A percentile compares a stretch with the other conserved stretches of the same genome.
Evolutionary conservation across 1,140 invertebrate species (phyloP).

Genomic region (Homarus americanus): DNA sequence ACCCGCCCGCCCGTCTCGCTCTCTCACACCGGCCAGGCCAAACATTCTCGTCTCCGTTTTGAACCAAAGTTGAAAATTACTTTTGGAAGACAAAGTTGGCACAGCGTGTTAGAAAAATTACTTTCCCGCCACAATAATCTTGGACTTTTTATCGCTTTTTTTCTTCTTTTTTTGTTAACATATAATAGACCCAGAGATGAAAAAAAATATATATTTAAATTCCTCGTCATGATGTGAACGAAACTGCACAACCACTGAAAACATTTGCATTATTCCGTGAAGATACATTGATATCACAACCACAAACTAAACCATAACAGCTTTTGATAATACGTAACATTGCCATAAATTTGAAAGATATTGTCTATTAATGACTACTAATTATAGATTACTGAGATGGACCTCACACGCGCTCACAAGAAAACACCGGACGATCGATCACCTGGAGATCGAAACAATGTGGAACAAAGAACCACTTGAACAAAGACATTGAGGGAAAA

Average conservation of each 20-base stretch:
- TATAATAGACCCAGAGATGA: neutral
- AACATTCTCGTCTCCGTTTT: no score
- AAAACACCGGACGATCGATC: neutral
- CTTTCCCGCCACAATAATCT: no score
- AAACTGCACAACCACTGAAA: neutral
- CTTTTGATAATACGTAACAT: constrained; percentile 13
- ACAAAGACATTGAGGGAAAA: no score
- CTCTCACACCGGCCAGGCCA: no score
- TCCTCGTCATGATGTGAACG: neutral
- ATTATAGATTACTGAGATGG: neutral
- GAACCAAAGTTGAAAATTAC: no score
- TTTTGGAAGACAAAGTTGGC: no score
- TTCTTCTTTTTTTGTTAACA: neutral
- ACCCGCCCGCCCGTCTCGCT: no score
- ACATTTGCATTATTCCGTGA: constrained; percentile 10
- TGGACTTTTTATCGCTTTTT: neutral
- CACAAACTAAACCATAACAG: neutral
- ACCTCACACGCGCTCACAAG: neutral
- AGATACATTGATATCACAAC: neutral
- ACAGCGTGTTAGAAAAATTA: no score
- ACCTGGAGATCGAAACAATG: neutral
- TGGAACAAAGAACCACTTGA: neutral
- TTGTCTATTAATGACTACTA: constrained; percentile 36
- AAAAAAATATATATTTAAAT: neutral
- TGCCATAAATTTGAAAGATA: constrained; percentile 32